Conservation (phyloP, 2,888 invertebrate species). For the Meteorus cinctellus region DNA sequence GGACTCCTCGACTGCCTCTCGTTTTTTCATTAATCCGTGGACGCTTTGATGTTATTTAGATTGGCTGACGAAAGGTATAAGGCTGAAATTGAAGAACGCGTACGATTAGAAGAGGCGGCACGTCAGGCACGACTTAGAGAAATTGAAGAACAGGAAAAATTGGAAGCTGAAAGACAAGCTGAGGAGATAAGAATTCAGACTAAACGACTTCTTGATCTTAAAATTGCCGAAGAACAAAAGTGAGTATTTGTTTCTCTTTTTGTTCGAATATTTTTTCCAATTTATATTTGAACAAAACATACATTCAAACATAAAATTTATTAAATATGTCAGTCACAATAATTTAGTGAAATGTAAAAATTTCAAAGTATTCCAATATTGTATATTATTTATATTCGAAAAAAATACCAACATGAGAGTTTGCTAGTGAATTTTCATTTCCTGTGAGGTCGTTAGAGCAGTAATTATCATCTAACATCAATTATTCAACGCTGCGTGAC, state of each 20-base stretch:
- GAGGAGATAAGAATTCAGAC: conserved; percentile 74
- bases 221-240: conserved; percentile 57
- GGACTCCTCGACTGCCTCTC: conserved; percentile 50
- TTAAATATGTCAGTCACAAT: background rate
- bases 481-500: too few relatives aligned
- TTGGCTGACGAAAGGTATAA: conserved; percentile 65
- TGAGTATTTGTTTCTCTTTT: conserved; percentile 8
- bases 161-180: conserved; percentile 74
- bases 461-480: too few relatives aligned
- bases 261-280: too few relatives aligned
- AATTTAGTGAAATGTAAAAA: too few relatives aligned
- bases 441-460: too few relatives aligned
- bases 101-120: conserved; percentile 62
- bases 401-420: too few relatives aligned
- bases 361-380: too few relatives aligned
- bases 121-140: conserved; percentile 75
- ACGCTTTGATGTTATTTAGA: conserved; percentile 49
- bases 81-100: conserved; percentile 64
- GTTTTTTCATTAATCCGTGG: conserved; percentile 32
- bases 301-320: background rate
- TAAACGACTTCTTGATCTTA: conserved; percentile 74
- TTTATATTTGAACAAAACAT: background rate
- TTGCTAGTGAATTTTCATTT: too few relatives aligned
- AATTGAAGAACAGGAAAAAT: conserved; percentile 74
- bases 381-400: too few relatives aligned